phyloP scores from a whole-genome alignment of 23 tunicate species.

The Halocynthia roretzi region DNA sequence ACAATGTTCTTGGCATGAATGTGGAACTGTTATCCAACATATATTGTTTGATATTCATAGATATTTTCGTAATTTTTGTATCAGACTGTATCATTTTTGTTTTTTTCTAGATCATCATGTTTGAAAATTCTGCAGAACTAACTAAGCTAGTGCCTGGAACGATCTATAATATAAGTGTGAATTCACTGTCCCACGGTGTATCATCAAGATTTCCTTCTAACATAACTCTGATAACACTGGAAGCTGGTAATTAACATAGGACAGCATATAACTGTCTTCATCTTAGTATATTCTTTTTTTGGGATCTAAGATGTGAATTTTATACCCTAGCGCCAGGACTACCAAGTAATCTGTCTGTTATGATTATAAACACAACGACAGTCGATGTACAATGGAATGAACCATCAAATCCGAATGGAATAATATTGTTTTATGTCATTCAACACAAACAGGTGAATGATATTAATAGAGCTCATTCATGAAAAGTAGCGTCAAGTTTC shows the following conservation, averaged over 20 bases:
- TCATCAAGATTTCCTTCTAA: too few relatives aligned
- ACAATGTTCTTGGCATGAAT: background rate
- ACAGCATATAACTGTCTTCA: background rate
- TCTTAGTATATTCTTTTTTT: background rate
- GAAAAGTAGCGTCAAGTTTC: background rate
- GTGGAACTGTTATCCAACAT: background rate
- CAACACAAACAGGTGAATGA: conserved; percentile 23
- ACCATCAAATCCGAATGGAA: conserved; percentile 38
- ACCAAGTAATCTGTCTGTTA: conserved; percentile 6
- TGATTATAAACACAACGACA: background rate
- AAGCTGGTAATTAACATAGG: conserved; percentile 4
- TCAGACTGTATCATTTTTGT: too few relatives aligned
- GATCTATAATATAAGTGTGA: background rate
- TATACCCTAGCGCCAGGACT: conserved; percentile 29
- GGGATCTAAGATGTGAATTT: background rate
- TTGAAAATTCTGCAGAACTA: background rate
- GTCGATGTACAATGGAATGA: conserved; percentile 10
- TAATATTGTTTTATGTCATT: conserved; percentile 9
- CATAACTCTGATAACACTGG: background rate
- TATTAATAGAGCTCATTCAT: background rate
- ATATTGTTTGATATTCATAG: too few relatives aligned
- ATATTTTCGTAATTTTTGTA: too few relatives aligned
- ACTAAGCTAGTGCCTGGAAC: background rate
- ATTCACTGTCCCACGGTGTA: background rate
- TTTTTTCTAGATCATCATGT: background rate